phyloP scores from a whole-genome alignment of 2,888 invertebrate species.

The Osedax fenrisi region DNA sequence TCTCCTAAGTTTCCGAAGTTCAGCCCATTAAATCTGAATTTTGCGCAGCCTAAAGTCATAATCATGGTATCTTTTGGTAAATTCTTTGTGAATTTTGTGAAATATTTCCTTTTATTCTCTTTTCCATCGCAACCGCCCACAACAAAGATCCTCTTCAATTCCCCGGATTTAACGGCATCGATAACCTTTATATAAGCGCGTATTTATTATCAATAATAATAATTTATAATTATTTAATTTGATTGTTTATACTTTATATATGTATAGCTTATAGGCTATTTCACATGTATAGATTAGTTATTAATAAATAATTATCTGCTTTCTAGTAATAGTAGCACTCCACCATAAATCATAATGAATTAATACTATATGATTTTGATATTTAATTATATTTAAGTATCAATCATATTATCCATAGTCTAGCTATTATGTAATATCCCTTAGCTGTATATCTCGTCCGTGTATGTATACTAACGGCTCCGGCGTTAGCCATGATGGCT shows the following conservation, averaged over 20 bases:
- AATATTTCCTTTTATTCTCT: slow-evolving; percentile 40
- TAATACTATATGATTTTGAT: too few species aligned
- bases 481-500: slow-evolving; percentile 36
- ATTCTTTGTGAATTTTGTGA: slow-evolving; percentile 37
- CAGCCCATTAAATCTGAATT: slow-evolving; percentile 38
- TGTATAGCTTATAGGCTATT: too few species aligned
- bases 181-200: slow-evolving; percentile 35
- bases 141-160: slow-evolving; percentile 38
- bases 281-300: too few species aligned
- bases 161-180: slow-evolving; percentile 36
- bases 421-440: too few species aligned
- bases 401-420: too few species aligned
- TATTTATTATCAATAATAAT: not conserved
- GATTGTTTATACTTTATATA: not conserved
- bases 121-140: slow-evolving; percentile 42
- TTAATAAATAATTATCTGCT: too few species aligned
- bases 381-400: too few species aligned
- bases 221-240: not conserved
- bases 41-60: slow-evolving; percentile 42
- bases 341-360: too few species aligned
- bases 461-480: too few species aligned
- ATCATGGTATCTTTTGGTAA: slow-evolving; percentile 39
- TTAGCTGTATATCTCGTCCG: too few species aligned
- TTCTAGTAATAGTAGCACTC: too few species aligned
- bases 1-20: slow-evolving; percentile 38